Conservation (phyloP, 2,113 vertebrate genomes). For the Apeltes quadracus region DNA sequence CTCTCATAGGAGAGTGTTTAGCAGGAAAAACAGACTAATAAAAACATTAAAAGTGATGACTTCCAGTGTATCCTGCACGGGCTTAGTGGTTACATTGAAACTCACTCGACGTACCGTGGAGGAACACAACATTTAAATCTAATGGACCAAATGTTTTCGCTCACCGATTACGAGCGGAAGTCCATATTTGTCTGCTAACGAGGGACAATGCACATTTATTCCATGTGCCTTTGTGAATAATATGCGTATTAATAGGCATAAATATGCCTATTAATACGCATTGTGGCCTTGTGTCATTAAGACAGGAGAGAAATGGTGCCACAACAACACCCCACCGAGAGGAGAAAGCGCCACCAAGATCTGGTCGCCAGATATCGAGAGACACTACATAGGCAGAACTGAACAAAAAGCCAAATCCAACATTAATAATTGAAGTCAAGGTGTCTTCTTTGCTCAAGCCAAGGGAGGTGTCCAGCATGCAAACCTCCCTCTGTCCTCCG, state of each 20-base stretch:
- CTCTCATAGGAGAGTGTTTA: conserved; percentile 24
- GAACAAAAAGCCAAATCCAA: conserved; percentile 56
- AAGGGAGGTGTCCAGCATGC: conserved; percentile 50
- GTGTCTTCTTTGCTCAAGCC: conserved; percentile 59
- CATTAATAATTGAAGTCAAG: conserved; percentile 69
- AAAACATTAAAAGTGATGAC: not conserved
- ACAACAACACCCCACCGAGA: conserved; percentile 23
- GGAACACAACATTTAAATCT: conserved; percentile 6
- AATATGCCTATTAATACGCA: conserved; percentile 6
- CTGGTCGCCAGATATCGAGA: conserved; percentile 6
- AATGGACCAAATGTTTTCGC: not conserved
- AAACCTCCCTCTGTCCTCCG: conserved; percentile 21
- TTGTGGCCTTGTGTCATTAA: conserved; percentile 14
- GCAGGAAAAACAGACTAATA: conserved; percentile 1
- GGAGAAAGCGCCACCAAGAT: not conserved
- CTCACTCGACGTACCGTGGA: not conserved
- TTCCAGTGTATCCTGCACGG: not conserved
- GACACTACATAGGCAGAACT: conserved; percentile 11
- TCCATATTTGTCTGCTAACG: conserved; percentile 34
- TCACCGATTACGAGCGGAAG: not conserved
- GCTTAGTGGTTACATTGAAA: not conserved
- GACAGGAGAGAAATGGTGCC: conserved; percentile 19
- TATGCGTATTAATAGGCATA: conserved; percentile 9
- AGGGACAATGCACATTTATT: not conserved
- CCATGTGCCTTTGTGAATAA: conserved; percentile 16